These are phyloP conservation scores for Hemicentrotus pulcherrimus DNA, from an alignment of 35 echinoderm and acorn worm species.

Conservation along the genomic window DNA sequence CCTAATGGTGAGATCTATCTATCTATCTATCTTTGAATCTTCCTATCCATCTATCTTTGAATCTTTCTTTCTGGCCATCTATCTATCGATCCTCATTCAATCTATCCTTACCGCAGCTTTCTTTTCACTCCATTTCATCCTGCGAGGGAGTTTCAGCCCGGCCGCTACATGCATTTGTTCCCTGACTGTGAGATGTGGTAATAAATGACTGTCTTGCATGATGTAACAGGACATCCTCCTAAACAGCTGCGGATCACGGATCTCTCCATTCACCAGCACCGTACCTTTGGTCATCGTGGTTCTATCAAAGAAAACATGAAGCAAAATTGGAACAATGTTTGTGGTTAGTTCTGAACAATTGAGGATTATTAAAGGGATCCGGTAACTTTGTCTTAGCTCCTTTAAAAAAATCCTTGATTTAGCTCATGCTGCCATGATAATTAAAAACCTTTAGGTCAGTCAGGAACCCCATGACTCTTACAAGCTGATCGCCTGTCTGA, in stretches of 20 bases:
- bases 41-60: not conserved
- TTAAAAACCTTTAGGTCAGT: too few species aligned
- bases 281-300: constrained; percentile 78
- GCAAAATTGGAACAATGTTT: not conserved
- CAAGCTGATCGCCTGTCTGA: too few species aligned
- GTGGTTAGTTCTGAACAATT: not conserved
- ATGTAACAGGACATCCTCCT: constrained; percentile 97
- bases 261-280: constrained; percentile 79
- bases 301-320: constrained; percentile 42
- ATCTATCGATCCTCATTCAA: not conserved
- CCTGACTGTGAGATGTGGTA: constrained; percentile 87
- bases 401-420: too few species aligned
- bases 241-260: constrained; percentile 73
- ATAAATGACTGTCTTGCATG: constrained; percentile 93
- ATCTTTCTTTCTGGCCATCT: not conserved
- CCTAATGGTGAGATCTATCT: constrained; percentile 83
- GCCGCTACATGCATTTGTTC: constrained; percentile 96
- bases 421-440: too few species aligned
- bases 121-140: constrained; percentile 69
- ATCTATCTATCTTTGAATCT: constrained; percentile 46
- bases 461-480: too few species aligned
- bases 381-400: too few species aligned
- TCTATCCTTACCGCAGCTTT: constrained; percentile 75
- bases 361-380: too few species aligned
- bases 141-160: constrained; percentile 77